These are phyloP conservation scores for Globodera ellingtonae DNA, from an alignment of 1,140 invertebrate species.

Conservation along the genomic window DNA sequence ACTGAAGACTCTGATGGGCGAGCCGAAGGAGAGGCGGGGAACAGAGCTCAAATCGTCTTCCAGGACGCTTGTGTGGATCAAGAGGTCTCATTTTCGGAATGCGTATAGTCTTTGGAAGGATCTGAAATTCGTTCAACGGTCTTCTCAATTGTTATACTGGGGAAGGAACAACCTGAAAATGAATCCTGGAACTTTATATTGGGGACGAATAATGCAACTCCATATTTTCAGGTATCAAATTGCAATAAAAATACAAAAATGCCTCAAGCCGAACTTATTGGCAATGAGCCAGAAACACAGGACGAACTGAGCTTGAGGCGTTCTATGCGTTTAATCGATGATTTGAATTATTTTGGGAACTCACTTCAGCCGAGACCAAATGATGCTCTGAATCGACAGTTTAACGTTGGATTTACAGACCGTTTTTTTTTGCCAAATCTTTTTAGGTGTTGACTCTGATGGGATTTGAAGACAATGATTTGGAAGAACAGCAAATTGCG, in stretches of 20 bases:
- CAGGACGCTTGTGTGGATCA: background rate
- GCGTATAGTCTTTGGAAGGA: too few relatives aligned
- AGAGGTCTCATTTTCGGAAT: too few relatives aligned
- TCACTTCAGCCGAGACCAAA: background rate
- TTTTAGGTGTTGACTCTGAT: background rate
- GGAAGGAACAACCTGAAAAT: too few relatives aligned
- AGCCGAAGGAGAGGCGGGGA: background rate
- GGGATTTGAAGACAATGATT: background rate
- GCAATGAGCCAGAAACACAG: background rate
- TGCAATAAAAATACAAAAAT: background rate
- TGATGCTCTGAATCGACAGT: background rate
- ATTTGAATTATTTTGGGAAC: background rate
- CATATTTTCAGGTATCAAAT: background rate
- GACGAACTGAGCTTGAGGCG: slow-evolving; percentile 15
- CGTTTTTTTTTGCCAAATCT: background rate
- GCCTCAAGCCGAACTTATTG: background rate
- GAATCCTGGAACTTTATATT: too few relatives aligned
- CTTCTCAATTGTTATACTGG: too few relatives aligned
- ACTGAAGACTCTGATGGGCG: background rate
- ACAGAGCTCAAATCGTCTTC: background rate
- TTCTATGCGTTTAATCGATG: slow-evolving; percentile 23
- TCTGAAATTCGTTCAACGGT: too few relatives aligned
- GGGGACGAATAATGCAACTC: too few relatives aligned
- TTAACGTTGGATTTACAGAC: background rate
- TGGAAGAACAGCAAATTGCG: background rate